A percentile compares a stretch with the other conserved stretches of the same genome.
These are phyloP conservation scores for Heliocidaris tuberculata DNA, from an alignment of 35 echinoderm and acorn worm genomes.

Conservation along the genomic window DNA sequence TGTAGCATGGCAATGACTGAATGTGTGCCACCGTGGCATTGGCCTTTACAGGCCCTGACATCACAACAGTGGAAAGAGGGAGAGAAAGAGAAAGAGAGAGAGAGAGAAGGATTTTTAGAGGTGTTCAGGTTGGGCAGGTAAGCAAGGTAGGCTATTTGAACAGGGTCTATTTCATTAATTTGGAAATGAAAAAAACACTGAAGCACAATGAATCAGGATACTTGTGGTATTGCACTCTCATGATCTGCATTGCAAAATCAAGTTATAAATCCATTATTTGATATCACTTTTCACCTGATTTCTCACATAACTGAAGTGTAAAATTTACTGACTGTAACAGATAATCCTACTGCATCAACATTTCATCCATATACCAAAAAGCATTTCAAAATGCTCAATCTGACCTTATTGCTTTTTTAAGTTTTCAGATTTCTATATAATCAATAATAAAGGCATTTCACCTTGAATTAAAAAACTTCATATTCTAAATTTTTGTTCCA, in stretches of 20 bases:
- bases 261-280: neutral
- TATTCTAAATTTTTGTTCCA: too few species aligned
- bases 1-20: slow-evolving; percentile 4
- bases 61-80: neutral
- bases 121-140: neutral
- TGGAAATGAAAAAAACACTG: neutral
- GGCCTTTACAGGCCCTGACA: neutral
- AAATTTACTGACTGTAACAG: neutral
- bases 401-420: too few species aligned
- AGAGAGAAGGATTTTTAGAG: neutral
- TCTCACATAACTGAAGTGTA: neutral
- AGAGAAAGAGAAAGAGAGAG: neutral
- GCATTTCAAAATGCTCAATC: too few species aligned
- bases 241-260: neutral
- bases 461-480: too few species aligned
- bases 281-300: neutral
- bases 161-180: slow-evolving; percentile 18
- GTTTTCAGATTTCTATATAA: too few species aligned
- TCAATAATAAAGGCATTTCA: too few species aligned
- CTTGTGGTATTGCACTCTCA: neutral
- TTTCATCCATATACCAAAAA: neutral
- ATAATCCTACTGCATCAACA: neutral
- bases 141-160: neutral
- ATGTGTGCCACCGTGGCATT: slow-evolving; percentile 45
- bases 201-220: neutral